phyloP scores from a whole-genome alignment of 2,888 invertebrate species.

The Phytoseiulus persimilis region DNA sequence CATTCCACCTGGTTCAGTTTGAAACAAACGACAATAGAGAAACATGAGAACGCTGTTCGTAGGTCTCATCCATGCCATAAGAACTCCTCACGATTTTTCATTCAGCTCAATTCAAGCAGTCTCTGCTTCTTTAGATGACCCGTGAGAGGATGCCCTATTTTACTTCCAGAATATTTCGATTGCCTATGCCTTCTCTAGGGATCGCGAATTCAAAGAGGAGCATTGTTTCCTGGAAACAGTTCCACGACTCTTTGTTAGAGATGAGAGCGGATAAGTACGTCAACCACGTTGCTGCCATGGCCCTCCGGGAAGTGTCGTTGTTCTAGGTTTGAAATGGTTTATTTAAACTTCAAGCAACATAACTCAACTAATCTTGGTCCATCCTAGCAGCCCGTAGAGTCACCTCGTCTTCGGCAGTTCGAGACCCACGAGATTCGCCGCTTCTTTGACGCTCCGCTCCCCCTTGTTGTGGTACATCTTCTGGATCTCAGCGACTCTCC shows the following conservation, averaged over 20 bases:
- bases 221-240: too few species aligned
- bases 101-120: background rate
- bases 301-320: too few species aligned
- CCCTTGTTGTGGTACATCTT: conserved; percentile 19
- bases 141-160: background rate
- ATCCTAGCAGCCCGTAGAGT: background rate
- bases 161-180: background rate
- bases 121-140: background rate
- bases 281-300: too few species aligned
- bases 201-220: background rate
- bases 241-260: too few species aligned
- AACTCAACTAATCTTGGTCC: too few species aligned
- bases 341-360: too few species aligned
- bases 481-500: conserved; percentile 23
- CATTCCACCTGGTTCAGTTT: background rate
- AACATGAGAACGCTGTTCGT: background rate
- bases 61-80: background rate
- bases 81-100: background rate
- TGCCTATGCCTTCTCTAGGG: too few species aligned
- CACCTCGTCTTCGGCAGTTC: conserved; percentile 6
- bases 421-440: conserved; percentile 13
- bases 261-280: too few species aligned
- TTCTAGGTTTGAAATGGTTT: too few species aligned
- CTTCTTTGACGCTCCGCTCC: conserved; percentile 22
- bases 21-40: background rate